These are phyloP conservation scores for Caenorhabditis doughertyi DNA, from an alignment of 2,888 invertebrate genomes.

Conservation along the genomic window DNA sequence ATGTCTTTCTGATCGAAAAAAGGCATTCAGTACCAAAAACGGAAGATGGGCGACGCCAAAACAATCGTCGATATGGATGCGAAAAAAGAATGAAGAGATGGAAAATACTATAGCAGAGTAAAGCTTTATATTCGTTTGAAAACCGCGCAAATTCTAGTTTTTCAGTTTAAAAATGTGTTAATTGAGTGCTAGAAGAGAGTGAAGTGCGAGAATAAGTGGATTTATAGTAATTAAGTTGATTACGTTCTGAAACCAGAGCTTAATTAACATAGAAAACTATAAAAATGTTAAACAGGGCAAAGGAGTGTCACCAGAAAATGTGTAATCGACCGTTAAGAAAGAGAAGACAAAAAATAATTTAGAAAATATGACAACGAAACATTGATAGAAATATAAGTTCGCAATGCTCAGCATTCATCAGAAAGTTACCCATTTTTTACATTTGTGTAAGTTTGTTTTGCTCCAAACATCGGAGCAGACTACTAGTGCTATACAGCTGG, in stretches of 20 bases:
- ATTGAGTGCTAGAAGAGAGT: conserved; percentile 47
- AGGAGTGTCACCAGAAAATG: conserved; percentile 51
- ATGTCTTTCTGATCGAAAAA: conserved; percentile 12
- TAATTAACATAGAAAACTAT: conserved; percentile 34
- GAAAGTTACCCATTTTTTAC: conserved; percentile 64
- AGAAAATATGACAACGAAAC: conserved; percentile 60
- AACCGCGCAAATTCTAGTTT: conserved; percentile 57
- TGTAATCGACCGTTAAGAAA: conserved; percentile 54
- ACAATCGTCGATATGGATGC: conserved; percentile 54
- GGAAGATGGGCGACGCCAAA: conserved; percentile 13
- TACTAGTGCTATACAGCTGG: conserved; percentile 48
- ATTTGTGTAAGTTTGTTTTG: conserved; percentile 52
- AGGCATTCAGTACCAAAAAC: conserved; percentile 31
- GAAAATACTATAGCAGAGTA: conserved; percentile 51
- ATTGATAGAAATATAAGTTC: conserved; percentile 33
- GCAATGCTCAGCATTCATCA: conserved; percentile 59
- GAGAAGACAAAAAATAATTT: conserved; percentile 46
- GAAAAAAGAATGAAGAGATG: conserved; percentile 25
- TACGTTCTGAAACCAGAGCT: background rate
- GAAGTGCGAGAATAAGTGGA: conserved; percentile 5
- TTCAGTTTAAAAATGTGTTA: conserved; percentile 46
- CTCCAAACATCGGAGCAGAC: conserved; percentile 30
- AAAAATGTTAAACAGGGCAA: conserved; percentile 25
- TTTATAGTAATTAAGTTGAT: conserved; percentile 42
- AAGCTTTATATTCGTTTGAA: conserved; percentile 54